Percentiles rank a stretch among this genome's conserved stretches.
Conservation (phyloP, 2,797 vertebrate species). For the Hafferia zeledoni region DNA sequence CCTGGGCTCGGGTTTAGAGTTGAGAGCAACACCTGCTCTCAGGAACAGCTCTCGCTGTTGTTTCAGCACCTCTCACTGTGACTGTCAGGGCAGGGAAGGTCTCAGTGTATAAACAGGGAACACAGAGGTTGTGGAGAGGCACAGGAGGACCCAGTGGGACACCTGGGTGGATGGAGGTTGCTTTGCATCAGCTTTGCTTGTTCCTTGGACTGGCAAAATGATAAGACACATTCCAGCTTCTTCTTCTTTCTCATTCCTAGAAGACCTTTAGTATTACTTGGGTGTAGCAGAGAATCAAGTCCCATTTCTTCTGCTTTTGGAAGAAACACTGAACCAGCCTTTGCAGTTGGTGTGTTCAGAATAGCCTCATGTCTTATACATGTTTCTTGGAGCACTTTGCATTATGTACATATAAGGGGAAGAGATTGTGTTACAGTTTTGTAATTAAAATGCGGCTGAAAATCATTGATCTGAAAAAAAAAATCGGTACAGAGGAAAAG, state of each 20-base stretch:
- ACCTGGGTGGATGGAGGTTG: not conserved
- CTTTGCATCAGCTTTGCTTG: not conserved
- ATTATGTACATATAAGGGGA: not conserved
- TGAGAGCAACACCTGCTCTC: not conserved
- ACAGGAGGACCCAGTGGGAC: accelerated
- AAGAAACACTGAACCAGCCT: not conserved
- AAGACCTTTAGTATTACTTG: not conserved
- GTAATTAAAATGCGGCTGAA: slow-evolving; percentile 41
- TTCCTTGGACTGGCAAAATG: not conserved
- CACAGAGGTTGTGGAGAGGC: not conserved
- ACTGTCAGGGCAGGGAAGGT: not conserved
- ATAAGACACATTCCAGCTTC: not conserved
- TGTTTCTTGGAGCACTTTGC: not conserved
- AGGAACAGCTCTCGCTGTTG: accelerated
- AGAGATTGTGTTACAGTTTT: not conserved
- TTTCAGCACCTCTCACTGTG: accelerated
- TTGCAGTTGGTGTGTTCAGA: not conserved
- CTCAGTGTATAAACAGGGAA: not conserved
- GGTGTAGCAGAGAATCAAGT: not conserved
- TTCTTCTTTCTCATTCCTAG: not conserved
- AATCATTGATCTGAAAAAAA: slow-evolving; percentile 18
- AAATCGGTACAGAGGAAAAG: not conserved
- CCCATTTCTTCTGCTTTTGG: not conserved
- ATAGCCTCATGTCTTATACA: not conserved
- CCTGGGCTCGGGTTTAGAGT: not conserved